Evolutionary conservation across 2,888 invertebrate species (phyloP).

Genomic region (Cenopis cana): DNA sequence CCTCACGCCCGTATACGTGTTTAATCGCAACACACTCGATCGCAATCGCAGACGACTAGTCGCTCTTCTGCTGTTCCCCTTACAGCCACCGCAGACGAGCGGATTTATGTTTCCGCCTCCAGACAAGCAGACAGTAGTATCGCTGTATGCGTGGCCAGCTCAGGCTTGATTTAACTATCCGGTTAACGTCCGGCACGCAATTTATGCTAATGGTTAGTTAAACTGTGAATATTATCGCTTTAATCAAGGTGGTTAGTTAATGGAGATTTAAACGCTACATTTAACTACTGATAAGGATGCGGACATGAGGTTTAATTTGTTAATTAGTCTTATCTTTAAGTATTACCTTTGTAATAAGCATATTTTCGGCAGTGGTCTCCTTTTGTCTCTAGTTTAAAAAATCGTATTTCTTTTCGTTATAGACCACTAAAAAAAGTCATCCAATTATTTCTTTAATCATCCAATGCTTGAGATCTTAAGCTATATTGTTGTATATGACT

Average conservation of each 20-base stretch:
- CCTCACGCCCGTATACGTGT: too few species aligned
- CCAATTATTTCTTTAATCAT: conserved; percentile 13
- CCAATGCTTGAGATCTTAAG: background rate
- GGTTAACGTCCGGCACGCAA: conserved; percentile 16
- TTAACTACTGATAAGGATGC: conserved; percentile 16
- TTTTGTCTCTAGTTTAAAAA: too few species aligned
- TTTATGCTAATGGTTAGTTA: conserved; percentile 22
- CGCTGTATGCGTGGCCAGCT: conserved; percentile 16
- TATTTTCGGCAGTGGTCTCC: too few species aligned
- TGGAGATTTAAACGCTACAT: conserved; percentile 12
- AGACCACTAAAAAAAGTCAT: background rate
- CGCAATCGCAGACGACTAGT: too few species aligned
- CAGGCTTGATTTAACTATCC: conserved; percentile 26
- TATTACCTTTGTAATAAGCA: too few species aligned
- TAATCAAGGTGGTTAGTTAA: conserved; percentile 16
- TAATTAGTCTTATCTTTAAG: too few species aligned
- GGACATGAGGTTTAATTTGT: too few species aligned
- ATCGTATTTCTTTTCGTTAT: too few species aligned
- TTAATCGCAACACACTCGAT: background rate
- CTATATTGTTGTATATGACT: background rate
- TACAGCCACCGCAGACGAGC: conserved; percentile 14
- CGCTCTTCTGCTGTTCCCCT: background rate
- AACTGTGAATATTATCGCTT: conserved; percentile 11
- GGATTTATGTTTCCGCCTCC: conserved; percentile 40
- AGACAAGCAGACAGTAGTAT: conserved; percentile 18